A percentile compares a stretch with the other conserved stretches of the same genome.
Conservation (phyloP, 2,113 vertebrate genomes). For the Peromyscus polionotus region DNA sequence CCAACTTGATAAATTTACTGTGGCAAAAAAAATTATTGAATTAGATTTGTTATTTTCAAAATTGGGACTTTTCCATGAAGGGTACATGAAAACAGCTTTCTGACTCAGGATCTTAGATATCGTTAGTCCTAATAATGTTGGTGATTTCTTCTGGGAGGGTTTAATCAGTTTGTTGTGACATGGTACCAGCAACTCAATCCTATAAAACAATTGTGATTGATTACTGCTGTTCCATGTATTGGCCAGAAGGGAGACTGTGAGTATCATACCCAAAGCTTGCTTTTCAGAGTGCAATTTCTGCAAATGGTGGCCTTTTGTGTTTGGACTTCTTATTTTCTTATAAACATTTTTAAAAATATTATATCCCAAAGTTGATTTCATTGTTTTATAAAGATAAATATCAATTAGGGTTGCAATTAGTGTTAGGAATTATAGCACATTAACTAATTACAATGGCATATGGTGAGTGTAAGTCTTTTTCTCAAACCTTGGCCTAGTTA, state of each 20-base stretch:
- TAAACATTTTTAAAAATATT: conserved; percentile 1
- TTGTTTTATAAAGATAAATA: conserved; percentile 38
- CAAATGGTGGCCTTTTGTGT: conserved; percentile 72
- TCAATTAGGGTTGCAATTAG: background rate
- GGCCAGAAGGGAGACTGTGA: conserved; percentile 81
- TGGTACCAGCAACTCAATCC: conserved; percentile 82
- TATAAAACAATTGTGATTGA: conserved; percentile 87
- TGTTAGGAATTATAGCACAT: background rate
- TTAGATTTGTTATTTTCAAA: conserved; percentile 60
- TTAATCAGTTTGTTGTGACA: conserved; percentile 87
- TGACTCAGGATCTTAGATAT: conserved; percentile 80
- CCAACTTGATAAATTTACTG: background rate
- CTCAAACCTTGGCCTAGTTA: conserved; percentile 1
- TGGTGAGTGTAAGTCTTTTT: background rate
- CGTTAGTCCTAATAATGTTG: conserved; percentile 85
- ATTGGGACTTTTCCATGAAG: conserved; percentile 75
- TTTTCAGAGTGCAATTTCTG: conserved; percentile 73
- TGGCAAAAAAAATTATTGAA: conserved; percentile 25
- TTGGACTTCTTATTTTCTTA: conserved; percentile 58
- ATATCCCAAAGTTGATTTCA: background rate
- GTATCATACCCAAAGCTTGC: conserved; percentile 78
- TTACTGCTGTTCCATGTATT: conserved; percentile 82
- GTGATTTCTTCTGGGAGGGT: conserved; percentile 87
- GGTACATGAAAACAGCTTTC: conserved; percentile 78
- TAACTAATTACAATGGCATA: background rate